Conservation (phyloP, 2,113 vertebrate genomes). For the Pangasianodon gigas region DNA sequence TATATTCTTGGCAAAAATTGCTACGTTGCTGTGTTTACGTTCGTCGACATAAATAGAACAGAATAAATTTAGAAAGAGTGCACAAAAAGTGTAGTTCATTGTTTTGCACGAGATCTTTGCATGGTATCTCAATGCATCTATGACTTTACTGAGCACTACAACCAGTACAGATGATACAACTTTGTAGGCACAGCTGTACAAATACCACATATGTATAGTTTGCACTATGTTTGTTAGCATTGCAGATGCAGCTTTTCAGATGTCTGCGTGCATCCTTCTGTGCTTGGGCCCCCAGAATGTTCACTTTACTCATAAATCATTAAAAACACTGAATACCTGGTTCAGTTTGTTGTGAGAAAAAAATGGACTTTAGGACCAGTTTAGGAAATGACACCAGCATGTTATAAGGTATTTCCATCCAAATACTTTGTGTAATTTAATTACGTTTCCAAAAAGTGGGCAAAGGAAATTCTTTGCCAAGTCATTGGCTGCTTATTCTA, state of each 20-base stretch:
- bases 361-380: neutral
- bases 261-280: neutral
- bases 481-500: too few species aligned
- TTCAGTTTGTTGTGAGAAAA: neutral
- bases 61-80: neutral
- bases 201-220: neutral
- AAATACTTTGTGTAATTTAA: neutral
- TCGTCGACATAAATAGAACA: neutral
- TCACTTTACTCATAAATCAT: neutral
- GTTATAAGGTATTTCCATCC: neutral
- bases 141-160: neutral
- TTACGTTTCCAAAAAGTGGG: too few species aligned
- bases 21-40: neutral
- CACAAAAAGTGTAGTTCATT: neutral
- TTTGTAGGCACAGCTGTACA: neutral
- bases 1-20: neutral
- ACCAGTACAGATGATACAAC: neutral
- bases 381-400: neutral
- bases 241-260: neutral
- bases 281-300: neutral
- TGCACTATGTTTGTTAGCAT: neutral
- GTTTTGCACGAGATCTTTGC: neutral
- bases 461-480: too few species aligned
- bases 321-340: neutral
- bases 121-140: neutral